Percentiles rank a stretch among this genome's conserved stretches.
Conservation (phyloP, 2,113 vertebrate species). For the Gavialis gangeticus region DNA sequence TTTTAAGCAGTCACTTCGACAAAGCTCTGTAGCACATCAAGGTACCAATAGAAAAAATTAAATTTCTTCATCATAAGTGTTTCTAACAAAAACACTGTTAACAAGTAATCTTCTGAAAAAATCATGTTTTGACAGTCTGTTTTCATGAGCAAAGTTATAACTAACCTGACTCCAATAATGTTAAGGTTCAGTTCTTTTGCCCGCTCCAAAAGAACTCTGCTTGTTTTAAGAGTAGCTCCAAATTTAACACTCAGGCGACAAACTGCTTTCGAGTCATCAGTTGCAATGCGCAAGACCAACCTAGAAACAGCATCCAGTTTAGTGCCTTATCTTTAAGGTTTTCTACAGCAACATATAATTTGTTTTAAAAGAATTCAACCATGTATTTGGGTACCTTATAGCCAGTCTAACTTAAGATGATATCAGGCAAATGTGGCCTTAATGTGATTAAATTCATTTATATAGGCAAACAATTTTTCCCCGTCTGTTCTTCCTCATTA, state of each 20-base stretch:
- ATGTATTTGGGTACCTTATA: background rate
- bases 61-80: no score
- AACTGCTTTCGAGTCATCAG: conserved; percentile 95
- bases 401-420: background rate
- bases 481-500: background rate
- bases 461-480: background rate
- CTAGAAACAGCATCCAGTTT: conserved; percentile 61
- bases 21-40: background rate
- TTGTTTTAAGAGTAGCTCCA: conserved; percentile 92
- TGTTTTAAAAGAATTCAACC: background rate
- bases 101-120: background rate
- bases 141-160: background rate
- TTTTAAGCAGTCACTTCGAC: background rate
- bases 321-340: background rate
- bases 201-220: conserved; percentile 90
- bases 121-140: background rate
- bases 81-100: background rate
- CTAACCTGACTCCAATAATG: conserved; percentile 91
- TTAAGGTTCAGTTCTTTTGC: conserved; percentile 92
- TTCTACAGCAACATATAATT: background rate
- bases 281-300: conserved; percentile 95
- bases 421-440: background rate
- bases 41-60: background rate
- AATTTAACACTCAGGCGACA: conserved; percentile 97
- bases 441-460: background rate